phyloP scores from a whole-genome alignment of 1,140 invertebrate genomes.

The Drosophila sechellia region DNA sequence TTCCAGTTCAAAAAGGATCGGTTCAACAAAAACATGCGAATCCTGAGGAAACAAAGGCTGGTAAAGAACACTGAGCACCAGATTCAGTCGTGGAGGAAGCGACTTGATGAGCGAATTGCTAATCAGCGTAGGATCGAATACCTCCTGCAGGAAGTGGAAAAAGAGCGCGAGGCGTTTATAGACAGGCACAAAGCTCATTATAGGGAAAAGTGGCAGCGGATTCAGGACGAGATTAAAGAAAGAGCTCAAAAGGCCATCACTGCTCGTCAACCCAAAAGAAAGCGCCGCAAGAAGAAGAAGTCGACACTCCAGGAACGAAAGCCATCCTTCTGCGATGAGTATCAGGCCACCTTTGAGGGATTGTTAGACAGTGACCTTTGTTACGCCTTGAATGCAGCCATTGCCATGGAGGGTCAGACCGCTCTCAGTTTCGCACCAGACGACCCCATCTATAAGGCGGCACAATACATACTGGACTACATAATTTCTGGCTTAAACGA shows the following conservation, averaged over 20 bases:
- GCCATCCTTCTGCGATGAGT: conserved; percentile 66
- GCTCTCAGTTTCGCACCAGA: conserved; percentile 55
- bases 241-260: conserved; percentile 15
- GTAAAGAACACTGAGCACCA: conserved; percentile 50
- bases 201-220: conserved; percentile 61
- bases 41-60: conserved; percentile 45
- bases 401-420: conserved; percentile 60
- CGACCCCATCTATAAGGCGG: conserved; percentile 81
- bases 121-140: conserved; percentile 59
- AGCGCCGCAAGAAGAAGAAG: conserved; percentile 38
- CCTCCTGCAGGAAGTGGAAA: conserved; percentile 50
- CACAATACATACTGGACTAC: conserved; percentile 70
- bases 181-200: conserved; percentile 58
- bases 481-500: conserved; percentile 61
- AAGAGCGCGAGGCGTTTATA: conserved; percentile 61
- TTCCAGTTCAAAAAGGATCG: conserved; percentile 79
- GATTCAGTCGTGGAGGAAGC: conserved; percentile 69
- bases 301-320: conserved; percentile 9
- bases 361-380: conserved; percentile 70
- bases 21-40: conserved; percentile 65
- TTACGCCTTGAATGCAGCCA: conserved; percentile 73
- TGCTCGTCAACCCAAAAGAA: conserved; percentile 31
- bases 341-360: conserved; percentile 62
- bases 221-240: conserved; percentile 68
- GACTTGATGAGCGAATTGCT: conserved; percentile 65